Conservation (phyloP, 2,797 vertebrate genomes). For the Parambassis ranga region DNA sequence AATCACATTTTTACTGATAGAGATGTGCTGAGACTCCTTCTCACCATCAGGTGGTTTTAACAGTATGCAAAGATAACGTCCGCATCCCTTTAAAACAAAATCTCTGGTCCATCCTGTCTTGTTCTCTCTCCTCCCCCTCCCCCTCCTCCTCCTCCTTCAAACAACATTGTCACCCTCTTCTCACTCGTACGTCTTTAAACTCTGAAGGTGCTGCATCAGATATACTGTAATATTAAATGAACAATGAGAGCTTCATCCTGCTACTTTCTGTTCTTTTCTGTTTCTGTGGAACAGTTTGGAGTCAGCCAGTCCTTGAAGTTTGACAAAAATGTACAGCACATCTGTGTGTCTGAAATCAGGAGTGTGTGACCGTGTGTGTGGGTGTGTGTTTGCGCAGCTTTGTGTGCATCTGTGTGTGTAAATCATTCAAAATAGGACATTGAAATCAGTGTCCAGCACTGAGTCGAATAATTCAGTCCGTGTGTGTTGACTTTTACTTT, state of each 20-base stretch:
- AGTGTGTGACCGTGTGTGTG: slow-evolving; percentile 13
- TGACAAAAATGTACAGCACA: slow-evolving; percentile 68
- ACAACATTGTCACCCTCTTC: background rate
- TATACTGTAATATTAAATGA: slow-evolving; percentile 72
- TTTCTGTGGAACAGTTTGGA: slow-evolving; percentile 31
- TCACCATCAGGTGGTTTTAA: slow-evolving; percentile 26
- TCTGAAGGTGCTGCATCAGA: slow-evolving; percentile 80
- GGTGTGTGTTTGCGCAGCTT: background rate
- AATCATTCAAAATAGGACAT: slow-evolving; percentile 38
- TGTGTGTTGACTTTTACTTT: slow-evolving; percentile 37
- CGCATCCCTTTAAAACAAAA: slow-evolving; percentile 66
- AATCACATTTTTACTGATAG: slow-evolving; percentile 24
- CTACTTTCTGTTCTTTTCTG: slow-evolving; percentile 33
- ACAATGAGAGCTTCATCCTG: slow-evolving; percentile 37
- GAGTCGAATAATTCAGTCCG: slow-evolving; percentile 19
- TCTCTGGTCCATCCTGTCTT: slow-evolving; percentile 9
- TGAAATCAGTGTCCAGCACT: slow-evolving; percentile 12
- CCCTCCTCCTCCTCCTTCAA: background rate
- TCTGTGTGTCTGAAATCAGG: slow-evolving; percentile 49
- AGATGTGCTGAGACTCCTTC: slow-evolving; percentile 19
- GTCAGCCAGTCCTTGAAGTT: slow-evolving; percentile 45
- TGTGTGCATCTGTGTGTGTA: background rate
- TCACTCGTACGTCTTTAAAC: slow-evolving; percentile 57
- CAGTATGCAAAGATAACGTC: slow-evolving; percentile 70
- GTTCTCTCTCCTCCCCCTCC: background rate